phyloP scores from a whole-genome alignment of 2,888 invertebrate genomes.

The Lapara coniferarum region DNA sequence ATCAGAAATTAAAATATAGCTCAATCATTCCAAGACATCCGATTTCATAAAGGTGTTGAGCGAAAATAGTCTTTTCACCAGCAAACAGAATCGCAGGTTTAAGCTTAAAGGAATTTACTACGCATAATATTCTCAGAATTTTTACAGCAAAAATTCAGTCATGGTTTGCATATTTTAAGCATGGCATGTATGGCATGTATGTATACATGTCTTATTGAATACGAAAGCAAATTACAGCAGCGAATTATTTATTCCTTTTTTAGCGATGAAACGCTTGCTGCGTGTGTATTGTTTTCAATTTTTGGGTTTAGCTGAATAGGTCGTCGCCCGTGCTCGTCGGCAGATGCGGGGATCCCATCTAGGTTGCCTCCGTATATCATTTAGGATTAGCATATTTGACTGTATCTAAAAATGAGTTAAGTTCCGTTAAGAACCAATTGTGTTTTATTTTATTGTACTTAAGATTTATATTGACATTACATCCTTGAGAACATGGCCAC shows the following conservation, averaged over 20 bases:
- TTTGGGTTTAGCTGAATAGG: constrained; percentile 58
- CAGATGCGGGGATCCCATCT: not conserved
- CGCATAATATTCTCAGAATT: not conserved
- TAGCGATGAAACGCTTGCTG: constrained; percentile 2
- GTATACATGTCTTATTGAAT: not conserved
- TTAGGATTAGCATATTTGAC: not conserved
- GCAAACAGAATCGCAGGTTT: too few relatives aligned
- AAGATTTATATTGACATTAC: too few relatives aligned
- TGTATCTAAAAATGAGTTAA: not conserved
- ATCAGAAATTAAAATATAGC: too few relatives aligned
- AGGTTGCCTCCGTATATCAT: not conserved
- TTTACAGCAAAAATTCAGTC: not conserved
- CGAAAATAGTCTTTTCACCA: too few relatives aligned
- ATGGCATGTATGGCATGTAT: too few relatives aligned
- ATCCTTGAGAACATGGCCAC: too few relatives aligned
- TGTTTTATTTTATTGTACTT: too few relatives aligned
- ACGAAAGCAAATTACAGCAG: not conserved
- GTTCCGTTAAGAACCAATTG: too few relatives aligned
- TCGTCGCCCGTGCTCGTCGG: constrained; percentile 42
- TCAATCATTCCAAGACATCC: too few relatives aligned
- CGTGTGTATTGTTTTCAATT: constrained; percentile 33
- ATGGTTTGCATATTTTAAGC: not conserved
- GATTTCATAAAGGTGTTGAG: too few relatives aligned
- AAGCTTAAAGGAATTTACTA: not conserved
- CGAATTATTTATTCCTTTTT: not conserved